A percentile compares a stretch with the other conserved stretches of the same genome.
Conservation (phyloP, 2,888 invertebrate genomes). For the Exocentrus adspersus region DNA sequence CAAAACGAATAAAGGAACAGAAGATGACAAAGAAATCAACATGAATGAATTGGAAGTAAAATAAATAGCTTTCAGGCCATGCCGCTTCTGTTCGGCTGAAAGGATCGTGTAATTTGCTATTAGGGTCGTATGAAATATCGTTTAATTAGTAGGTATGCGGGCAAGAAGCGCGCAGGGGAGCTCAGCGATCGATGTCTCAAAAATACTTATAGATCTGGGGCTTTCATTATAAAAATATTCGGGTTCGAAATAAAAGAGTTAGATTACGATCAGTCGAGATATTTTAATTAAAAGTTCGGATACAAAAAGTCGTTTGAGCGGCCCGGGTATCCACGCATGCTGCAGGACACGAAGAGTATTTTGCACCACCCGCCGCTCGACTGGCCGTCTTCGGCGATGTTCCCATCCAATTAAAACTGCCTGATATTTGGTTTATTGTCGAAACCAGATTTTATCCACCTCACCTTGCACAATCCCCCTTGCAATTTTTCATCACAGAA, state of each 20-base stretch:
- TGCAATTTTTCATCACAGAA: conserved; percentile 21
- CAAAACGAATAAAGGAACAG: no score
- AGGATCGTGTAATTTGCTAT: conserved; percentile 40
- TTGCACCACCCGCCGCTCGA: conserved; percentile 61
- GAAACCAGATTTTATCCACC: conserved; percentile 59
- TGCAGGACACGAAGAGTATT: conserved; percentile 51
- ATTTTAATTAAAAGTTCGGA: conserved; percentile 62
- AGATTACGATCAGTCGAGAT: conserved; percentile 60
- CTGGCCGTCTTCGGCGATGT: conserved; percentile 54
- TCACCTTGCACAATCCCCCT: conserved; percentile 44
- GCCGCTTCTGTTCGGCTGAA: conserved; percentile 20
- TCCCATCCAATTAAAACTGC: conserved; percentile 62
- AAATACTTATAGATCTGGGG: conserved; percentile 50
- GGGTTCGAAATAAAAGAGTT: conserved; percentile 49
- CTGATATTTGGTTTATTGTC: conserved; percentile 61
- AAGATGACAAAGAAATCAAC: no score
- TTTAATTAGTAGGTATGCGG: conserved; percentile 51
- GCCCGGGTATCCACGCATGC: conserved; percentile 28
- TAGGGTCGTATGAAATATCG: conserved; percentile 45
- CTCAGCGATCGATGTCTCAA: conserved; percentile 38
- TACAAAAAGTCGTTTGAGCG: conserved; percentile 41
- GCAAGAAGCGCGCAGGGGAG: conserved; percentile 36
- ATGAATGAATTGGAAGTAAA: no score
- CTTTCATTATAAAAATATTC: conserved; percentile 55
- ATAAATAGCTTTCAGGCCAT: not conserved